These are phyloP conservation scores for Struthidea cinerea DNA, from an alignment of 2,113 vertebrate genomes.

Conservation along the genomic window DNA sequence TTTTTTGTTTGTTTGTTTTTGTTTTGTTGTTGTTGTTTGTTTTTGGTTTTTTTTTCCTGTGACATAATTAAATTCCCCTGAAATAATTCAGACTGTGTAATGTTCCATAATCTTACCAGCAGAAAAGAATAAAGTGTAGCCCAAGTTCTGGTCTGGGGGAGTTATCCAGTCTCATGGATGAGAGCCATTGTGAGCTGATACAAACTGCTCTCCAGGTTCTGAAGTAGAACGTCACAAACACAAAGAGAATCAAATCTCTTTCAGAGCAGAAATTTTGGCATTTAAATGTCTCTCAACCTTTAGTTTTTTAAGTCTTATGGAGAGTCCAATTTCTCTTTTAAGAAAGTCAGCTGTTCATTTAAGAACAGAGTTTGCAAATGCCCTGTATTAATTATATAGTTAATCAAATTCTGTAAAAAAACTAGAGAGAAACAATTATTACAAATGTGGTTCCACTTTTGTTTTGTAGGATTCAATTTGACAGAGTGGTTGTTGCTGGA, in stretches of 20 bases:
- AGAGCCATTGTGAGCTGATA: accelerated
- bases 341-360: not conserved
- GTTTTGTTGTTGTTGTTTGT: too few species aligned
- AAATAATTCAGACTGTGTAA: not conserved
- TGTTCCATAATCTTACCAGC: not conserved
- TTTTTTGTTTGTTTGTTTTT: too few species aligned
- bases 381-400: not conserved
- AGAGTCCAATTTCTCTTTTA: not conserved
- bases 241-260: not conserved
- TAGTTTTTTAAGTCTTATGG: not conserved
- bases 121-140: not conserved
- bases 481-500: not conserved
- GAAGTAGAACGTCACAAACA: not conserved
- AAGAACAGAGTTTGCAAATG: not conserved
- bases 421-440: not conserved
- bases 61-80: not conserved
- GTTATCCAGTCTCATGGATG: not conserved
- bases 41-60: not conserved
- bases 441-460: not conserved
- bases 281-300: not conserved
- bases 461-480: not conserved
- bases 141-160: not conserved
- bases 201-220: not conserved
- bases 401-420: not conserved
- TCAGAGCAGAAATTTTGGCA: not conserved